Evolutionary conservation across 2,797 vertebrate species (phyloP).

Genomic region (Danio kyathit): DNA sequence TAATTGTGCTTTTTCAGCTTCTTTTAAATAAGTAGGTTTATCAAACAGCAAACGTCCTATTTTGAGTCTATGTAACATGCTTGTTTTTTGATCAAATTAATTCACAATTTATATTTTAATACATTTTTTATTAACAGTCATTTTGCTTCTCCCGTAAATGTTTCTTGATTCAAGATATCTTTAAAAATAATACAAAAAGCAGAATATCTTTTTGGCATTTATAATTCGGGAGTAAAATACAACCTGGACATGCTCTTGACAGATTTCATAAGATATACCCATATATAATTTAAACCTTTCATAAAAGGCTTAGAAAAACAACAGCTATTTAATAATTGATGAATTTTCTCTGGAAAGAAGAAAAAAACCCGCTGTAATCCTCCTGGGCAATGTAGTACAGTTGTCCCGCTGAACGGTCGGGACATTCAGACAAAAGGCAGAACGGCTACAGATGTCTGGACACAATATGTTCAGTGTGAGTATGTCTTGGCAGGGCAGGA

Average conservation of each 20-base stretch:
- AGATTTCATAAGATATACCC: not conserved
- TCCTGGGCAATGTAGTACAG: conserved; percentile 64
- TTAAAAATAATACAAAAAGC: too few species aligned
- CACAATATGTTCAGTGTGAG: conserved; percentile 76
- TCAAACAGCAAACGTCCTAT: too few species aligned
- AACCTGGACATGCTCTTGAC: not conserved
- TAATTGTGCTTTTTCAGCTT: too few species aligned
- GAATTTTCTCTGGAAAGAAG: conserved; percentile 39
- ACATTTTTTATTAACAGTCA: too few species aligned
- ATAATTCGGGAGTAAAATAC: not conserved
- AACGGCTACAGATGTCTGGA: conserved; percentile 78
- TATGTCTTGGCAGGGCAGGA: conserved; percentile 82
- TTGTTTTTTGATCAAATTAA: too few species aligned
- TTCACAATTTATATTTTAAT: too few species aligned
- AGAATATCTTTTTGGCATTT: not conserved
- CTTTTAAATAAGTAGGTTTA: too few species aligned
- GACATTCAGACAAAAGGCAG: conserved; percentile 69
- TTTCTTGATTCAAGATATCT: too few species aligned
- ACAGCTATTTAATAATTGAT: conserved; percentile 50
- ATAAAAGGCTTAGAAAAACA: conserved; percentile 22
- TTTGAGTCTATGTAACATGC: too few species aligned
- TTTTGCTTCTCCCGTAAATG: too few species aligned
- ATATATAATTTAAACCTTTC: conserved; percentile 42
- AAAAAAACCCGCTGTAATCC: conserved; percentile 28
- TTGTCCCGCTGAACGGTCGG: conserved; percentile 56